Conservation (phyloP, 2,797 vertebrate genomes). For the Morus bassanus region DNA sequence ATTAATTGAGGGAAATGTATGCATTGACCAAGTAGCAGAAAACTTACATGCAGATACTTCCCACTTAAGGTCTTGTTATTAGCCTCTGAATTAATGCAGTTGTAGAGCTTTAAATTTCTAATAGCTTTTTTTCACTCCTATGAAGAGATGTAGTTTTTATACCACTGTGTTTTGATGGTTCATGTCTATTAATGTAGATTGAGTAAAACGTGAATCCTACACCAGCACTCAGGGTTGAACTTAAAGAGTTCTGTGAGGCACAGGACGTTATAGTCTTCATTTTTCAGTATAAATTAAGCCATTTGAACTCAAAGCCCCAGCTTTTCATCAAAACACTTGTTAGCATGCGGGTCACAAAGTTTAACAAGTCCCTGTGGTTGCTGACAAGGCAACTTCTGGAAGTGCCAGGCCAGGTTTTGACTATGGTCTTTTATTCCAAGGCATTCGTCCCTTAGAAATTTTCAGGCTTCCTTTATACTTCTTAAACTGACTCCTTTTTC, state of each 20-base stretch:
- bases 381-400: not conserved
- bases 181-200: not conserved
- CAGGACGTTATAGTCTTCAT: not conserved
- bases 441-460: not conserved
- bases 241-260: not conserved
- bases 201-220: not conserved
- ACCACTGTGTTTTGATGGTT: not conserved
- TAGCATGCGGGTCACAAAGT: not conserved
- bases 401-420: not conserved
- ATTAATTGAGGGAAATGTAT: not conserved
- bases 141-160: not conserved
- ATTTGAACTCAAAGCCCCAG: not conserved
- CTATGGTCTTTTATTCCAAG: not conserved
- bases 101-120: not conserved
- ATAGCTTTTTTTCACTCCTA: not conserved
- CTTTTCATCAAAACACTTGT: not conserved
- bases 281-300: not conserved
- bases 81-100: not conserved
- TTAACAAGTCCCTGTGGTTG: not conserved
- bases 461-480: not conserved
- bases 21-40: not conserved
- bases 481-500: not conserved
- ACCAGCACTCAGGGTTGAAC: not conserved
- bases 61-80: not conserved
- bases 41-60: not conserved